Evolutionary conservation across 2,797 vertebrate species (phyloP).

Genomic region (Xiphophorus birchmanni): DNA sequence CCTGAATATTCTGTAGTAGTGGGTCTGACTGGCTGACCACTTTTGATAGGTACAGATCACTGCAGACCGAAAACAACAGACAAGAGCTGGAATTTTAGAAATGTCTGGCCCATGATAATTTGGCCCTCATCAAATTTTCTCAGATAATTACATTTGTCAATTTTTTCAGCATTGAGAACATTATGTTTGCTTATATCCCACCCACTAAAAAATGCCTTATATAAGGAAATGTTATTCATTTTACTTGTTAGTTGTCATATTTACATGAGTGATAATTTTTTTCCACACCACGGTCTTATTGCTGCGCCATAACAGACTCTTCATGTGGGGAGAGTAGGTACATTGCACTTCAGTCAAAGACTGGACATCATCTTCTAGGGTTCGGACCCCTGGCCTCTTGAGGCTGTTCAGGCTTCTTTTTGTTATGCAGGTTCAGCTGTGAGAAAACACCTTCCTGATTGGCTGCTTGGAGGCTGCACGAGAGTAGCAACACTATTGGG

Average conservation of each 20-base stretch:
- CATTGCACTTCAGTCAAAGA: constrained; percentile 1
- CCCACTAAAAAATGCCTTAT: background rate
- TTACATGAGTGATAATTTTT: background rate
- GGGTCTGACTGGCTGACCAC: background rate
- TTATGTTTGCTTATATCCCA: background rate
- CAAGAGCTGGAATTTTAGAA: background rate
- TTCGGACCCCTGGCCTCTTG: too few relatives aligned
- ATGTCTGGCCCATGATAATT: background rate
- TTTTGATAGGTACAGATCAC: background rate
- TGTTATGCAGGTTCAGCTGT: too few relatives aligned
- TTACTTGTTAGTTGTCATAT: background rate
- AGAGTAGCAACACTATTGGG: too few relatives aligned
- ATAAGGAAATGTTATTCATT: background rate
- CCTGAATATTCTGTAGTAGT: background rate
- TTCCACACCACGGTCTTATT: background rate
- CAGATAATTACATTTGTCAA: background rate
- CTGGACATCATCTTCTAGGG: background rate
- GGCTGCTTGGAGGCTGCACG: too few relatives aligned
- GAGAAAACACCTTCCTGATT: too few relatives aligned
- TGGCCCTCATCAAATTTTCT: background rate
- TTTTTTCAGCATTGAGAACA: background rate
- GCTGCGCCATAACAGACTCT: background rate
- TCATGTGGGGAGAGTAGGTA: background rate
- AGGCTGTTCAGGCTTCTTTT: too few relatives aligned
- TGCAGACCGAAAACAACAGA: background rate